Conservation (phyloP, 2,888 invertebrate species). For the Eristalis intricaria region DNA sequence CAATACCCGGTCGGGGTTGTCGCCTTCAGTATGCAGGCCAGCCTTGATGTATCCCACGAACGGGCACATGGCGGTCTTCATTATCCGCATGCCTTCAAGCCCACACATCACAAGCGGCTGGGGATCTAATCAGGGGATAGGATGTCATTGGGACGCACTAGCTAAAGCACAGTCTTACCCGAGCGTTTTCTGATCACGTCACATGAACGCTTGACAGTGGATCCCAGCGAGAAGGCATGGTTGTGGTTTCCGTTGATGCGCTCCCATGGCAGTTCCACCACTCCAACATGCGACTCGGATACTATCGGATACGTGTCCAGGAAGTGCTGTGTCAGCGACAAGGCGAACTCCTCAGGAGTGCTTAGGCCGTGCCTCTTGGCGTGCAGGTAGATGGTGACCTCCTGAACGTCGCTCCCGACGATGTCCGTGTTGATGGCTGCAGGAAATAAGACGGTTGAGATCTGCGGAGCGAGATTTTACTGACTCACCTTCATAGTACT, state of each 20-base stretch:
- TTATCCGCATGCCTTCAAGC: constrained; percentile 61
- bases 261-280: constrained; percentile 71
- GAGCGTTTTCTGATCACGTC: constrained; percentile 71
- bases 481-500: constrained; percentile 73
- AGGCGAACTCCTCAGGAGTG: constrained; percentile 72
- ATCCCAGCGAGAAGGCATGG: constrained; percentile 66
- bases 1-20: constrained; percentile 71
- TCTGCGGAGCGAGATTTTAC: no score
- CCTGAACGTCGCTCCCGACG: constrained; percentile 73
- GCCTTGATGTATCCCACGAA: constrained; percentile 73
- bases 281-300: constrained; percentile 69
- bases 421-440: constrained; percentile 73
- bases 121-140: constrained; percentile 20
- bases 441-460: background rate
- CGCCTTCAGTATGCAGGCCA: constrained; percentile 72
- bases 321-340: constrained; percentile 71
- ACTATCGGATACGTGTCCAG: constrained; percentile 70
- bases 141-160: background rate
- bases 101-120: constrained; percentile 69
- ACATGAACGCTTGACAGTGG: constrained; percentile 65
- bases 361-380: constrained; percentile 68
- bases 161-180: constrained; percentile 21
- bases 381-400: constrained; percentile 72
- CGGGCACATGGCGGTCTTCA: constrained; percentile 73
- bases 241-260: constrained; percentile 70